Percentiles rank a stretch among this genome's conserved stretches.
Evolutionary conservation across 2,888 invertebrate species (phyloP).

Genomic region (Pammene aurita): DNA sequence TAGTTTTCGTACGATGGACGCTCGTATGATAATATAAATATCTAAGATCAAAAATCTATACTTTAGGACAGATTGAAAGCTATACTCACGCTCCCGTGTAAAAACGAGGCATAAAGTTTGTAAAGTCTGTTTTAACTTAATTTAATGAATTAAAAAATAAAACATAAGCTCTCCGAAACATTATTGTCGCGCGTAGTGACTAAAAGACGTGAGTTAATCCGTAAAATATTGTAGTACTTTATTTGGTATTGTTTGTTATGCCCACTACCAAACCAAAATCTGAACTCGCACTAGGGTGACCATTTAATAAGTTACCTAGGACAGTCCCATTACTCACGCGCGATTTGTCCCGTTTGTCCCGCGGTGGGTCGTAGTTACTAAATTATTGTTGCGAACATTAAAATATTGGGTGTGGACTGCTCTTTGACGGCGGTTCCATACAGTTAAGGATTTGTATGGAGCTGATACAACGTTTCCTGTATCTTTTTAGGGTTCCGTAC

Average conservation of each 20-base stretch:
- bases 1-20: background rate
- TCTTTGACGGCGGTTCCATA: constrained; percentile 44
- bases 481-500: background rate
- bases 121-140: no score
- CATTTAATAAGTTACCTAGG: constrained; percentile 29
- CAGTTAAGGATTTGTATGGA: constrained; percentile 42
- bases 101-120: no score
- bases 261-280: background rate
- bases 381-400: constrained; percentile 34
- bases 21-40: background rate
- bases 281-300: constrained; percentile 18
- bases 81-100: no score
- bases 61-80: no score
- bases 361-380: constrained; percentile 1
- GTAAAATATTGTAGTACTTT: no score
- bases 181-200: no score
- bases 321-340: constrained; percentile 37
- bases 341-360: constrained; percentile 29
- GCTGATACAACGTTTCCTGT: constrained; percentile 42
- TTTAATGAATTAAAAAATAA: no score
- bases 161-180: no score
- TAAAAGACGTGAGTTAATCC: no score
- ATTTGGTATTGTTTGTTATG: background rate
- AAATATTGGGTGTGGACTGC: constrained; percentile 35
- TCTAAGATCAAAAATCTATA: no score